Evolutionary conservation across 2,113 vertebrate genomes (phyloP).

Genomic region (Rafetus swinhoei): DNA sequence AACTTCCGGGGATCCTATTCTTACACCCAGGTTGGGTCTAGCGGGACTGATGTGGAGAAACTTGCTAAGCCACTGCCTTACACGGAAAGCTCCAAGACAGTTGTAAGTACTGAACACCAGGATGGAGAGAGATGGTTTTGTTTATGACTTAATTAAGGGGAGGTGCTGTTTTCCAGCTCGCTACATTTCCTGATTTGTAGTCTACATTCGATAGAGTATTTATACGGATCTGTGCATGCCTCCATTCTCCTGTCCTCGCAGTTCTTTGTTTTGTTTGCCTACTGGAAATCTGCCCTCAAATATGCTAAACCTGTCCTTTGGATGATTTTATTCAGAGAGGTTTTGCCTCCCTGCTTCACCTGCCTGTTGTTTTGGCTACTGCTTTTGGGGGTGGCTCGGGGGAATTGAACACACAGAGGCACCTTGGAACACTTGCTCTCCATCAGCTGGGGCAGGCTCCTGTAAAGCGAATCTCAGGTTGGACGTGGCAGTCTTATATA

Average conservation of each 20-base stretch:
- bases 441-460: neutral
- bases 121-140: neutral
- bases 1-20: conserved; percentile 96
- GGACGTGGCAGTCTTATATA: accelerated
- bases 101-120: conserved; percentile 79
- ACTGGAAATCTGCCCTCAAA: neutral
- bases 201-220: neutral
- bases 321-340: neutral
- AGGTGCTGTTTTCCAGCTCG: neutral
- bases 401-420: accelerated
- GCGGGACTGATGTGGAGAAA: conserved; percentile 92
- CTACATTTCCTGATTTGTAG: accelerated
- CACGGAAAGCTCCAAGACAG: conserved; percentile 92
- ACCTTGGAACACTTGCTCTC: neutral
- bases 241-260: neutral
- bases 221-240: neutral
- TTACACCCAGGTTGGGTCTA: conserved; percentile 96
- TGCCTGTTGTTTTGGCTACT: neutral
- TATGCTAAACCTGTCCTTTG: neutral
- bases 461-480: neutral
- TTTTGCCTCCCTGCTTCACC: neutral
- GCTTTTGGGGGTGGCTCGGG: neutral
- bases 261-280: neutral
- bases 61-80: conserved; percentile 95
- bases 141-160: neutral